These are phyloP conservation scores for Unio delphinus DNA, from an alignment of 2,888 invertebrate species.

Conservation along the genomic window DNA sequence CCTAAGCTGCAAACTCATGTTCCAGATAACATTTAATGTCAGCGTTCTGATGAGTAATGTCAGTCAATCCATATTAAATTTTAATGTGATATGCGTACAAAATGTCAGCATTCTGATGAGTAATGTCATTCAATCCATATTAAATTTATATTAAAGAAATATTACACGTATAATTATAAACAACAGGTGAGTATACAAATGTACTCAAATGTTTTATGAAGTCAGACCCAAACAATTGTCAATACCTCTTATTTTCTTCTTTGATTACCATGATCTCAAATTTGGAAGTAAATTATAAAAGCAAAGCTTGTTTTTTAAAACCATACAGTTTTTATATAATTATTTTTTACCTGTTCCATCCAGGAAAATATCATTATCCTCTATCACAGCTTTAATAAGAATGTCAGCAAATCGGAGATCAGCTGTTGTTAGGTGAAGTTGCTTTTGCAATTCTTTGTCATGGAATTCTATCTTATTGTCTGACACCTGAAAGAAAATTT, in stretches of 20 bases:
- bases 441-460: conserved; percentile 85
- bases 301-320: neutral
- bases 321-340: neutral
- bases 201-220: neutral
- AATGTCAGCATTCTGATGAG: too few species aligned
- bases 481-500: conserved; percentile 76
- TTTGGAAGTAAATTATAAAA: neutral
- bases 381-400: conserved; percentile 79
- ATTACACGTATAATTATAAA: too few species aligned
- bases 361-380: conserved; percentile 79
- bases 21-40: too few species aligned
- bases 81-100: too few species aligned
- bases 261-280: neutral
- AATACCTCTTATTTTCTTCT: neutral
- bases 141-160: too few species aligned
- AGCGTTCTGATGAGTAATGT: too few species aligned
- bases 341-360: conserved; percentile 77
- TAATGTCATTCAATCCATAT: too few species aligned
- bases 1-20: too few species aligned
- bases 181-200: too few species aligned
- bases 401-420: conserved; percentile 96
- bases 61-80: too few species aligned
- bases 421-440: conserved; percentile 91
- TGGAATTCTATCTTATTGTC: conserved; percentile 87
- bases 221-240: neutral